Evolutionary conservation across 2,113 vertebrate species (phyloP).

Genomic region (Pantherophis guttatus): DNA sequence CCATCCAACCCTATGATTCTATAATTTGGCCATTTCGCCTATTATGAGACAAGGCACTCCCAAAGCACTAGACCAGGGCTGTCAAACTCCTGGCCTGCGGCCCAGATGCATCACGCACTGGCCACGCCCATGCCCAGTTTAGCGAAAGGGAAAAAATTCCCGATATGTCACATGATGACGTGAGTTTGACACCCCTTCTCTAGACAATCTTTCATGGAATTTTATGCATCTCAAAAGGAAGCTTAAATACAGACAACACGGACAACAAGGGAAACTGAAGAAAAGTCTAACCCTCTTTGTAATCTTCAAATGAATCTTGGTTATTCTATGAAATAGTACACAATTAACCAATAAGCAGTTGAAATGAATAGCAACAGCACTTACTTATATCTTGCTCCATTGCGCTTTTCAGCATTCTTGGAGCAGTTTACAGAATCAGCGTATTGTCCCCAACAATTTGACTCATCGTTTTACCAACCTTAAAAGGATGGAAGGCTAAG

Average conservation of each 20-base stretch:
- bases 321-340: background rate
- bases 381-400: background rate
- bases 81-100: too few relatives aligned
- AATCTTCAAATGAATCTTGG: background rate
- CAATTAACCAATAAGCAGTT: background rate
- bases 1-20: background rate
- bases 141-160: too few relatives aligned
- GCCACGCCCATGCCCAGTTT: too few relatives aligned
- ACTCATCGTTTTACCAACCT: background rate
- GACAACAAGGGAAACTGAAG: background rate
- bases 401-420: background rate
- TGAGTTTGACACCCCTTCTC: too few relatives aligned
- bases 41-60: background rate
- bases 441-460: background rate
- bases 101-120: too few relatives aligned
- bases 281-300: background rate
- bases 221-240: background rate
- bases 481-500: background rate
- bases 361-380: background rate
- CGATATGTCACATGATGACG: too few relatives aligned
- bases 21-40: background rate
- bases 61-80: background rate
- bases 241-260: background rate
- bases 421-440: background rate
- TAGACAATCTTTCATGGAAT: background rate